These are phyloP conservation scores for Arion vulgaris DNA, from an alignment of 1,140 invertebrate species.

Conservation along the genomic window DNA sequence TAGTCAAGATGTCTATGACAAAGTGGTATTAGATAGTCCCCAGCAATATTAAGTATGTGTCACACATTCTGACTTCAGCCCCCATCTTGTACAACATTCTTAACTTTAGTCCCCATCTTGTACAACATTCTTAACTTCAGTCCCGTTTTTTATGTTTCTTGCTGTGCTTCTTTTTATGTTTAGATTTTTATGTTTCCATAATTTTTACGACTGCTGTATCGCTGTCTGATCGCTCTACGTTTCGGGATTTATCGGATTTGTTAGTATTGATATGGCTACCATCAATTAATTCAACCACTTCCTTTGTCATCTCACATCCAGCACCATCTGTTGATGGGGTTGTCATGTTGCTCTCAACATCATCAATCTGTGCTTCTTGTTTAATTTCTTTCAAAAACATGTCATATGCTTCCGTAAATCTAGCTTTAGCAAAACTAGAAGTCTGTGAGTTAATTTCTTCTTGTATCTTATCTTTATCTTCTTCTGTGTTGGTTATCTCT, in stretches of 20 bases:
- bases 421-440: neutral
- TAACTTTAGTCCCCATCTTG: neutral
- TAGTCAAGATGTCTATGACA: too few relatives aligned
- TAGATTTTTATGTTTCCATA: conserved; percentile 40
- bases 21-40: too few relatives aligned
- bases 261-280: neutral
- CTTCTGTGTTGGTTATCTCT: neutral
- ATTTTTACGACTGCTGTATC: conserved; percentile 37
- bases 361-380: neutral
- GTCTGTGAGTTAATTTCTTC: neutral
- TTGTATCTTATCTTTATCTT: neutral
- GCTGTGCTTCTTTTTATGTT: conserved; percentile 48
- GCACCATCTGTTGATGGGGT: too few relatives aligned
- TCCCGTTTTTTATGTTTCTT: conserved; percentile 44
- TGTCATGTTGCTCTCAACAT: neutral
- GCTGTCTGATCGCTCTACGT: neutral
- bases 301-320: too few relatives aligned
- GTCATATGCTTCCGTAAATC: neutral
- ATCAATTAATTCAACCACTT: too few relatives aligned
- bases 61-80: too few relatives aligned
- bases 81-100: too few relatives aligned
- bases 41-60: too few relatives aligned
- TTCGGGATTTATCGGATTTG: neutral
- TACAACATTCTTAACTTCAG: neutral
- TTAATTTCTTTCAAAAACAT: neutral